Conservation (phyloP, 2,113 vertebrate genomes). For the Rhinoptilus africanus region DNA sequence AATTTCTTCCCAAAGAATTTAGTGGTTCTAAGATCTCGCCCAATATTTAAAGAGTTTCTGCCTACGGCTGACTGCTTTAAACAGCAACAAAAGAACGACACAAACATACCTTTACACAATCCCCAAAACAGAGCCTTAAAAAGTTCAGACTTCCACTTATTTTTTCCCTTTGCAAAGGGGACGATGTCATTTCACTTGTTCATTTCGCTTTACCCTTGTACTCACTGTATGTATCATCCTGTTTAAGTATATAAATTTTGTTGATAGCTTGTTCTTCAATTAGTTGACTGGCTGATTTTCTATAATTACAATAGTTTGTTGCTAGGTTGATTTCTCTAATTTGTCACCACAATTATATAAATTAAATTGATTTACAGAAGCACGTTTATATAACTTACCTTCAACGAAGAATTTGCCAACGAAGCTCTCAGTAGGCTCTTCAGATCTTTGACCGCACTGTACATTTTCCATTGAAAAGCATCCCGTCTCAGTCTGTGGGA, state of each 20-base stretch:
- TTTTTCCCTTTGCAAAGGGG: not conserved
- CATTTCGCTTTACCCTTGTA: not conserved
- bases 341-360: not conserved
- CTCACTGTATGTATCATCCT: not conserved
- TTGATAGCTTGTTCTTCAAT: not conserved
- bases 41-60: not conserved
- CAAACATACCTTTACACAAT: not conserved
- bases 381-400: not conserved
- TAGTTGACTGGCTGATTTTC: slow-evolving; percentile 30
- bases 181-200: not conserved
- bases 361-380: not conserved
- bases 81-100: not conserved
- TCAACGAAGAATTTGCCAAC: not conserved
- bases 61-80: not conserved
- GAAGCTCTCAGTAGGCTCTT: not conserved
- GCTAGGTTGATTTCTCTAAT: slow-evolving; percentile 8
- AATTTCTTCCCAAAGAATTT: not conserved
- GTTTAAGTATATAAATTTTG: not conserved
- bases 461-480: not conserved
- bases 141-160: not conserved
- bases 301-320: slow-evolving; percentile 40
- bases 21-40: not conserved
- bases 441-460: not conserved
- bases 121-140: not conserved
- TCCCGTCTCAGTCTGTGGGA: not conserved